Evolutionary conservation across 2,888 invertebrate genomes (phyloP), one percentile per base, ranked within the genome.

Genomic region (Helobdella robusta): DNA sequence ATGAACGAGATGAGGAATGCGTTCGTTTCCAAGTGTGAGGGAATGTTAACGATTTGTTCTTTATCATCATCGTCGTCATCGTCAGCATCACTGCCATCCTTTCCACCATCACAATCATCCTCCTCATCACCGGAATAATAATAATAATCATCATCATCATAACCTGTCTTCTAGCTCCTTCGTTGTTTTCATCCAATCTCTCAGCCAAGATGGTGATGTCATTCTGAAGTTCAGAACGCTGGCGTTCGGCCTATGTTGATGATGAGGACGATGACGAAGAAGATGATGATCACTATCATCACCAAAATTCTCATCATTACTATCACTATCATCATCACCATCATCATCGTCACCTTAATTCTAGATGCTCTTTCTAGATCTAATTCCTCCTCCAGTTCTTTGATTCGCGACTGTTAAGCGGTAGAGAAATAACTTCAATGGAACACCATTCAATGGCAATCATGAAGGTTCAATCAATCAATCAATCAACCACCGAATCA

Each of bases 381-480:
- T 74, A 98, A 89, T 84, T 99, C 98, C 80, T 99, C 98, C 82
- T 98, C 97, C 78, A 98, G 85, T 82, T 98, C 98, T 81, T 97
- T 97, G 81, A 98, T 95, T 80, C 97, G 75, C 87, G 81, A 89
- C 80, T 76, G 68, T 34, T n/a, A n/a, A n/a, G n/a, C n/a, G n/a
- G n/a, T n/a, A n/a, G n/a, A n/a, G n/a, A n/a, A n/a, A n/a, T n/a
- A n/a, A n/a, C n/a, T n/a, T n/a, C n/a, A n/a, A n/a, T n/a, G n/a
- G n/a, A n/a, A n/a, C n/a, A n/a, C n/a, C n/a, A n/a, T n/a, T n/a
- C n/a, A n/a, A n/a, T n/a, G n/a, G n/a, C n/a, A n/a, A n/a, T n/a
- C n/a, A n/a, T n/a, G n/a, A n/a, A n/a, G n/a, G n/a, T n/a, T n/a
- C 52, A 23, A 35, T 40, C 20, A 1, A 1, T 56, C n/a, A n/a